Percentiles rank a stretch among this genome's conserved stretches.
These are phyloP conservation scores for Epizoanthus rinbou DNA, from an alignment of 92 coral and sea anemone species.

Conservation along the genomic window DNA sequence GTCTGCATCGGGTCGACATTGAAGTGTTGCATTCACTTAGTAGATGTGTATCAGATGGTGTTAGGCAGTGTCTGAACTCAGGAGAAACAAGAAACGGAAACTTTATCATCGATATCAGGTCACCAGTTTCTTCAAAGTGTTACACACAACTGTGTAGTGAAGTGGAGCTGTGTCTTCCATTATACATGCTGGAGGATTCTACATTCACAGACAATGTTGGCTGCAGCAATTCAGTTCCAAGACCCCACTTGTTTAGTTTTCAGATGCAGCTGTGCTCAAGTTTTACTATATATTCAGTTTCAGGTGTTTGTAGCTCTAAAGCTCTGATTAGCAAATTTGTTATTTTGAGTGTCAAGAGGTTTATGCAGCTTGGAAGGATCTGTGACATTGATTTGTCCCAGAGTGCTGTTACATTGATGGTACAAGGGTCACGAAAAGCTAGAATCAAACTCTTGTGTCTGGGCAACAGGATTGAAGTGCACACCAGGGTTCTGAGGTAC, in stretches of 20 bases:
- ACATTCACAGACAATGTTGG: not conserved
- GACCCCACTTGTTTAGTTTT: not conserved
- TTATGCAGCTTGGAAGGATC: not conserved
- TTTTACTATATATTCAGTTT: not conserved
- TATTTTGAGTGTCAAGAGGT: not conserved
- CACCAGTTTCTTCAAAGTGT: not conserved
- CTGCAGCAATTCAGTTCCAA: not conserved
- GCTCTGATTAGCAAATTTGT: constrained; percentile 1
- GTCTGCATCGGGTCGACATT: not conserved
- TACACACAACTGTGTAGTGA: constrained; percentile 1
- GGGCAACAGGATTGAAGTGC: constrained; percentile 11
- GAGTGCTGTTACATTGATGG: not conserved
- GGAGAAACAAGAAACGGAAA: not conserved
- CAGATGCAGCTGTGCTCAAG: constrained; percentile 2
- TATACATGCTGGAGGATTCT: not conserved
- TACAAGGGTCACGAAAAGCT: not conserved
- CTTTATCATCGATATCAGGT: not conserved
- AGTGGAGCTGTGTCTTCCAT: constrained; percentile 12
- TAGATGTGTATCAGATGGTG: constrained; percentile 8
- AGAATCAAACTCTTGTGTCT: constrained; percentile 9
- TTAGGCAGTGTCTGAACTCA: not conserved
- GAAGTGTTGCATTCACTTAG: not conserved
- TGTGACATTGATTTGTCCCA: not conserved
- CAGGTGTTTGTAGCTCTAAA: not conserved
- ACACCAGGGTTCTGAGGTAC: not conserved